phyloP scores from a whole-genome alignment of 2,888 invertebrate genomes.

The Oxycera nigricornis region DNA sequence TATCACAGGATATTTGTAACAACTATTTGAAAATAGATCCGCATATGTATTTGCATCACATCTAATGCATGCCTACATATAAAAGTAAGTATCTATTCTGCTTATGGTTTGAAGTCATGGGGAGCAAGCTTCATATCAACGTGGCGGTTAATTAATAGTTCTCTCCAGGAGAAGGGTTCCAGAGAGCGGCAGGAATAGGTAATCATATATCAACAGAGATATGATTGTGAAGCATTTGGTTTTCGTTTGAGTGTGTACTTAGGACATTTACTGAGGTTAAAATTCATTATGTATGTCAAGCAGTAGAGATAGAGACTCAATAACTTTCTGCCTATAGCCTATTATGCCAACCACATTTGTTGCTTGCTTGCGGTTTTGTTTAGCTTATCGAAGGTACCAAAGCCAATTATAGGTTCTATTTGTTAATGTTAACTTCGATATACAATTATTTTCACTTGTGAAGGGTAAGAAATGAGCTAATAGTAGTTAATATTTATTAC shows the following conservation, averaged over 20 bases:
- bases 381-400: conserved; percentile 3
- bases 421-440: not conserved
- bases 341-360: conserved; percentile 30
- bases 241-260: conserved; percentile 29
- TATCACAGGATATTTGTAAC: conserved; percentile 13
- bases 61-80: not conserved
- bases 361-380: conserved; percentile 25
- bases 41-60: not conserved
- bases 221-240: not conserved
- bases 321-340: conserved; percentile 19
- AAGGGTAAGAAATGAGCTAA: conserved; percentile 9
- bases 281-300: conserved; percentile 38
- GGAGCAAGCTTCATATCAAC: conserved; percentile 25
- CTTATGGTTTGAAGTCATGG: not conserved
- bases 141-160: conserved; percentile 37
- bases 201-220: conserved; percentile 16
- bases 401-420: conserved; percentile 33
- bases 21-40: conserved; percentile 14
- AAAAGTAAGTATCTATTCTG: too few species aligned
- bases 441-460: conserved; percentile 28
- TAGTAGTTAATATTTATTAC: too few species aligned
- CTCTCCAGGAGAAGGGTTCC: not conserved
- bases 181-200: not conserved
- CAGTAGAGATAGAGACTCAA: conserved; percentile 28
- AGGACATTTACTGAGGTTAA: conserved; percentile 38